Evolutionary conservation across 2,113 vertebrate genomes (phyloP), one percentile per base, ranked within the genome.

Genomic region (Limanda limanda): DNA sequence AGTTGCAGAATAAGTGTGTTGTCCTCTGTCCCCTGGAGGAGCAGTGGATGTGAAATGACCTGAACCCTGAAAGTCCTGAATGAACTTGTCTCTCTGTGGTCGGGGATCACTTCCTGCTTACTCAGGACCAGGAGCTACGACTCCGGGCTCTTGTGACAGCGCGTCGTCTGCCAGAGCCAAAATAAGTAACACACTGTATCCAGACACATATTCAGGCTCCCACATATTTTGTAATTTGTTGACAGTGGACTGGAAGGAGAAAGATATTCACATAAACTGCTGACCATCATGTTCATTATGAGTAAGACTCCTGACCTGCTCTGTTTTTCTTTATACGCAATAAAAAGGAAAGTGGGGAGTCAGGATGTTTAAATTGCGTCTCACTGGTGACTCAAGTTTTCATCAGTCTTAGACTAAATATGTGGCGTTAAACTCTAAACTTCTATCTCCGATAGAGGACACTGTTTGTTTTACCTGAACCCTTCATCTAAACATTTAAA

Each of bases 131-230:
- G 76, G 31, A 75, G 60, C 69, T 79, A 80, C 66, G 61, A 84
- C 82, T 66, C 55, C 17, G 79, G 72, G 58, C 71, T 60, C 12
- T 42, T 1, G 12, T 84, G 84, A 77, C 78, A 55, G n/a, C 24
- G 15, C 74, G 82, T 79, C 83, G 79, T 86, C 58, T 11, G 59
- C 64, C 61, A 11, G 62, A 11, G 76, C 83, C 72, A 81, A 86
- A 85, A 89, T 79, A 88, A 86, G 85, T 71, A 82, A 58, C 52
- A 25, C 51, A 61, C 74, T 68, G 68, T 86, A 68, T 79, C 85
- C 76, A 80, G 67, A 66, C 65, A 77, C 69, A 63, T 6, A 82
- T 60, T 79, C 62, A 66, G 71, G 42, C 72, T 83, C 25, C 66
- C 60, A 59, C 68, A 76, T 79, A 84, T 84, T 88, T 80, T 78